Evolutionary conservation across 2,113 vertebrate genomes (phyloP).

Genomic region (Hucho hucho): DNA sequence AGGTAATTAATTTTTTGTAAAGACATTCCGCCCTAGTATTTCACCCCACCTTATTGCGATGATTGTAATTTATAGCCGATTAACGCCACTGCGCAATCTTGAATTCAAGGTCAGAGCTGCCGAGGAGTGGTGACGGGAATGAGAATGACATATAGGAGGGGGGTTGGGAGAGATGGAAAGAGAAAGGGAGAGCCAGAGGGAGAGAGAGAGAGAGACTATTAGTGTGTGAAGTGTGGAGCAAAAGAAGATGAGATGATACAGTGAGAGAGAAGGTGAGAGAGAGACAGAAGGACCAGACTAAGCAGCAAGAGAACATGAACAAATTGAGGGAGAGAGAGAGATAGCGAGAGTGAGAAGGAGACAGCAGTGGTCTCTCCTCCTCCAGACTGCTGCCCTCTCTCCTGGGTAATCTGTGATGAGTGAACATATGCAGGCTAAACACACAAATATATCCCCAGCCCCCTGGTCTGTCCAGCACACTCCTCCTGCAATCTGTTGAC

Average conservation of each 20-base stretch:
- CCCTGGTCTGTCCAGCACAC: neutral
- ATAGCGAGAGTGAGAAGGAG: neutral
- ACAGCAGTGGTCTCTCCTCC: slow-evolving; percentile 1
- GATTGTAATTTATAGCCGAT: slow-evolving; percentile 42
- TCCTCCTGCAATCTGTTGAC: slow-evolving; percentile 54
- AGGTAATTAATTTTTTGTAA: neutral
- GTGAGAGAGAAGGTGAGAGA: neutral
- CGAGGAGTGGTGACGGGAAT: slow-evolving; percentile 28
- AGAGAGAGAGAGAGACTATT: neutral
- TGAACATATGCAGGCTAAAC: slow-evolving; percentile 40
- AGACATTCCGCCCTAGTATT: neutral
- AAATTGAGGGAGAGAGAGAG: neutral
- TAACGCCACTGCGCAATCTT: slow-evolving; percentile 33
- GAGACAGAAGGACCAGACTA: neutral
- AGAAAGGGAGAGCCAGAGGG: too few species aligned
- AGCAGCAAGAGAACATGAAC: neutral
- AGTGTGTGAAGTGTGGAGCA: neutral
- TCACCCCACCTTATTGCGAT: neutral
- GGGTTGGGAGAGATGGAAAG: neutral
- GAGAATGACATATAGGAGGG: slow-evolving; percentile 8
- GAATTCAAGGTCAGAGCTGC: slow-evolving; percentile 40
- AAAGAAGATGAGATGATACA: slow-evolving; percentile 7
- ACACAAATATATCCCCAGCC: slow-evolving; percentile 28
- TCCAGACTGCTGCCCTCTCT: neutral
- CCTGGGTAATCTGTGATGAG: slow-evolving; percentile 41